Percentiles rank a stretch among this genome's conserved stretches.
Conservation (phyloP, 2,113 vertebrate genomes). For the Pogona vitticeps region DNA sequence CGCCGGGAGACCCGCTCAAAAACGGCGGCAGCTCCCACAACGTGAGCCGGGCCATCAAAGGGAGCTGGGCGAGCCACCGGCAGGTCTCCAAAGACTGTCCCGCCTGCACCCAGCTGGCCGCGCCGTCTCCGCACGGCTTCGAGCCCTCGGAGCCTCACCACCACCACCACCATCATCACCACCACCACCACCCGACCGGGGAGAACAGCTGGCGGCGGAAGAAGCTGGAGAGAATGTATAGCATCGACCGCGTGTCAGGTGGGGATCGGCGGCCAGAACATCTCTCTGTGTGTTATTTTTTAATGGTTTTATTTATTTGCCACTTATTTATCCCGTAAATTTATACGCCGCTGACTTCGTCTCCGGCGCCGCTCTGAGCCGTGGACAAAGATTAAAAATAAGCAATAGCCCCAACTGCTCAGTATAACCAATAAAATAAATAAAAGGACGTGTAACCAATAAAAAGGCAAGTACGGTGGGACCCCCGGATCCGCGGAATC, state of each 20-base stretch:
- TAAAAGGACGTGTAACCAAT: too few species aligned
- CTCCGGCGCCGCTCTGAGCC: too few species aligned
- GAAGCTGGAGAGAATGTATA: conserved; percentile 93
- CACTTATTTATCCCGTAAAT: too few species aligned
- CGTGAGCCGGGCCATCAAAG: conserved; percentile 75
- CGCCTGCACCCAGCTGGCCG: conserved; percentile 76
- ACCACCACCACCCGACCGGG: conserved; percentile 66
- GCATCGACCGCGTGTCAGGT: conserved; percentile 88
- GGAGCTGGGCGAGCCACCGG: conserved; percentile 78
- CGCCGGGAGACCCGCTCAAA: conserved; percentile 80
- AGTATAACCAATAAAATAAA: too few species aligned
- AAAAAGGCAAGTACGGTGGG: too few species aligned
- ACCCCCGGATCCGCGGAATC: too few species aligned
- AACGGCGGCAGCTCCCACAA: conserved; percentile 79
- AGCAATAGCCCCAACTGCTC: too few species aligned
- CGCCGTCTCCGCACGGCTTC: conserved; percentile 83
- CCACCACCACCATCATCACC: conserved; percentile 4
- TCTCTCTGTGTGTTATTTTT: too few species aligned
- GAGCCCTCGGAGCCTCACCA: conserved; percentile 83
- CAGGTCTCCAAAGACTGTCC: conserved; percentile 84
- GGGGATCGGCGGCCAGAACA: too few species aligned
- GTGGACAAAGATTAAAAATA: too few species aligned
- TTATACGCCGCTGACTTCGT: too few species aligned
- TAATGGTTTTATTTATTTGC: too few species aligned
- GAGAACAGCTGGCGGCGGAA: conserved; percentile 81